phyloP scores from a whole-genome alignment of 1,140 invertebrate species.

The Drosophila seguyi region DNA sequence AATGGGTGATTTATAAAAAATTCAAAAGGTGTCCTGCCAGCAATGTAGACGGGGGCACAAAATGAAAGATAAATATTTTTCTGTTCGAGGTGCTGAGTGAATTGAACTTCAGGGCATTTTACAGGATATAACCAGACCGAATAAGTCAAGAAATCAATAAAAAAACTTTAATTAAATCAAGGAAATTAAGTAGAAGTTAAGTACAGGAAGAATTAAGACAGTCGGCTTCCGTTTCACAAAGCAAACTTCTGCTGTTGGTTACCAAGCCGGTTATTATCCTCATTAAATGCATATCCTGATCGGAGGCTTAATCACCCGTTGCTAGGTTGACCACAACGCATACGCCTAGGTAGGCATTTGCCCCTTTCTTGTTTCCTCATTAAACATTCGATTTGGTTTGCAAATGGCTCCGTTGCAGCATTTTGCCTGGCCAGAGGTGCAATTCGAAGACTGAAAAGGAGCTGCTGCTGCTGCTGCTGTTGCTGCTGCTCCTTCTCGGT shows the following conservation, averaged over 20 bases:
- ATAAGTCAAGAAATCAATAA: slow-evolving; percentile 30
- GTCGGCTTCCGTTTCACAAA: neutral
- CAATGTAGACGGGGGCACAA: neutral
- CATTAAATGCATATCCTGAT: slow-evolving; percentile 21
- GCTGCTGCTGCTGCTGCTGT: neutral
- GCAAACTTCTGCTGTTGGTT: neutral
- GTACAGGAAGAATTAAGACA: neutral
- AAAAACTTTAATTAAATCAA: neutral
- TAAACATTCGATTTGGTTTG: slow-evolving; percentile 54
- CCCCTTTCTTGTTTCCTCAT: slow-evolving; percentile 41
- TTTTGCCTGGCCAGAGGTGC: slow-evolving; percentile 2
- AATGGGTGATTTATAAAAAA: slow-evolving; percentile 40
- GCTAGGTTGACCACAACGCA: slow-evolving; percentile 12
- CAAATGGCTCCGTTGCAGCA: slow-evolving; percentile 28
- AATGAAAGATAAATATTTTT: slow-evolving; percentile 24
- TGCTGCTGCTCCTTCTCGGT: slow-evolving; percentile 4
- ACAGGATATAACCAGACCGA: neutral
- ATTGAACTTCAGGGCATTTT: neutral
- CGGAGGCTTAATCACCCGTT: slow-evolving; percentile 7
- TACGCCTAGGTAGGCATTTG: slow-evolving; percentile 19
- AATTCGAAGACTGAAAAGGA: neutral
- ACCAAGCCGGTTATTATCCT: slow-evolving; percentile 13
- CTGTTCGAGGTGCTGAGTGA: neutral
- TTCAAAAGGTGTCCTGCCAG: neutral
- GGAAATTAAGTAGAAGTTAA: neutral